These are phyloP conservation scores for Anodontia alba DNA, from an alignment of 2,888 invertebrate species.

Conservation along the genomic window DNA sequence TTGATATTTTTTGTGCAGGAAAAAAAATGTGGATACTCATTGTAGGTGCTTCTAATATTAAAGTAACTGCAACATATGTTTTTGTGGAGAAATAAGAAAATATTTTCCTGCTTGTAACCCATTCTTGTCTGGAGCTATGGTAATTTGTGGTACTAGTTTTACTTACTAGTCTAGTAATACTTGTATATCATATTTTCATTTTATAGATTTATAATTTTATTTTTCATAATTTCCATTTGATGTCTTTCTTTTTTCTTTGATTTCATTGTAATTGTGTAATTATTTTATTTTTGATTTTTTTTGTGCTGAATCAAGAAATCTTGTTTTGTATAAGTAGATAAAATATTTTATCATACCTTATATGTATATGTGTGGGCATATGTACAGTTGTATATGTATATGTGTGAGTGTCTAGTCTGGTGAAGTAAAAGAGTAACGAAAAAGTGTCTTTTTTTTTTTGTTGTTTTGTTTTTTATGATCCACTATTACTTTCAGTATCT, in stretches of 20 bases:
- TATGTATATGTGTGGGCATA: background rate
- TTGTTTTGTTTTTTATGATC: no score
- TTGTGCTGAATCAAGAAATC: background rate
- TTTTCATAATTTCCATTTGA: background rate
- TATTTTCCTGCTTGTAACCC: no score
- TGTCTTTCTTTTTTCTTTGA: slow-evolving; percentile 11
- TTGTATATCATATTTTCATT: background rate
- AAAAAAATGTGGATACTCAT: no score
- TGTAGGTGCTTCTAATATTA: no score
- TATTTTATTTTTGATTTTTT: background rate
- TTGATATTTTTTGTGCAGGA: no score
- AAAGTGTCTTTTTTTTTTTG: background rate
- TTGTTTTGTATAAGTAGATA: background rate
- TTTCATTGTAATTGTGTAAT: background rate
- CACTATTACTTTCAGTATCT: no score
- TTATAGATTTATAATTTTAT: slow-evolving; percentile 1
- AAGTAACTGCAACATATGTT: no score
- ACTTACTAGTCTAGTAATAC: no score
- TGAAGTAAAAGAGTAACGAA: background rate
- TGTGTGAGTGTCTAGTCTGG: background rate
- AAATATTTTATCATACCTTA: background rate
- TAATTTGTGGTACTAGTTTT: no score
- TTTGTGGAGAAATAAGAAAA: no score
- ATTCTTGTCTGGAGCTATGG: no score
- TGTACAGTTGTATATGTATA: background rate